Evolutionary conservation across 1,140 invertebrate species (phyloP).

Genomic region (Drosophila bipectinata): DNA sequence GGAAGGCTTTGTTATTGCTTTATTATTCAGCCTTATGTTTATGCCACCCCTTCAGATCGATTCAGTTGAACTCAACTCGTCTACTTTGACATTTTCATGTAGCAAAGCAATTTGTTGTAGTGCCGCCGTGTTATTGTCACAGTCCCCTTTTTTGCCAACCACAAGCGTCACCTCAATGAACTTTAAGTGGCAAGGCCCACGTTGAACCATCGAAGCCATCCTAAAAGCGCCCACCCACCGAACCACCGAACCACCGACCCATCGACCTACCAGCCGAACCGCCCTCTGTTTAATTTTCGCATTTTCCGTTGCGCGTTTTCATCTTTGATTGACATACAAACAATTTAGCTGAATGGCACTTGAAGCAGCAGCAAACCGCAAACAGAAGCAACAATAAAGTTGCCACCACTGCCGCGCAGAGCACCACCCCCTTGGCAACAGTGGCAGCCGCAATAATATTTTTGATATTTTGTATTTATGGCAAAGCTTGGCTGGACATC

Average conservation of each 20-base stretch:
- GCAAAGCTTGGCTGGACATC: slow-evolving; percentile 33
- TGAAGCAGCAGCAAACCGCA: slow-evolving; percentile 69
- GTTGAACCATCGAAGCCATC: slow-evolving; percentile 17
- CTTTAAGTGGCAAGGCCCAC: slow-evolving; percentile 61
- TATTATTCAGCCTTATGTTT: slow-evolving; percentile 68
- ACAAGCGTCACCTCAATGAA: slow-evolving; percentile 72
- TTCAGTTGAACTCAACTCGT: slow-evolving; percentile 10
- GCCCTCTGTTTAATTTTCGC: slow-evolving; percentile 75
- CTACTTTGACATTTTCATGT: slow-evolving; percentile 68
- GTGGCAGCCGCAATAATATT: slow-evolving; percentile 55
- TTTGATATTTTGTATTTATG: slow-evolving; percentile 81
- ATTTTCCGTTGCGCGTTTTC: slow-evolving; percentile 80
- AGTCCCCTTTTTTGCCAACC: slow-evolving; percentile 44
- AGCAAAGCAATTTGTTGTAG: slow-evolving; percentile 76
- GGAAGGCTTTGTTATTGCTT: slow-evolving; percentile 51
- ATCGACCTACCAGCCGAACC: neutral
- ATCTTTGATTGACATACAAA: slow-evolving; percentile 83
- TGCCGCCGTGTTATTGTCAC: slow-evolving; percentile 47
- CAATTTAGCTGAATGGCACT: slow-evolving; percentile 83
- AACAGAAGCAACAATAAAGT: slow-evolving; percentile 61
- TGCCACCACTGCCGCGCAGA: slow-evolving; percentile 3
- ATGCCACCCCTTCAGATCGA: slow-evolving; percentile 54
- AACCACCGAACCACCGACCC: neutral
- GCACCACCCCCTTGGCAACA: slow-evolving; percentile 42
- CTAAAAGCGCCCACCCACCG: slow-evolving; percentile 1